These are phyloP conservation scores for Rhineura floridana DNA, from an alignment of 2,113 vertebrate species.

Conservation along the genomic window DNA sequence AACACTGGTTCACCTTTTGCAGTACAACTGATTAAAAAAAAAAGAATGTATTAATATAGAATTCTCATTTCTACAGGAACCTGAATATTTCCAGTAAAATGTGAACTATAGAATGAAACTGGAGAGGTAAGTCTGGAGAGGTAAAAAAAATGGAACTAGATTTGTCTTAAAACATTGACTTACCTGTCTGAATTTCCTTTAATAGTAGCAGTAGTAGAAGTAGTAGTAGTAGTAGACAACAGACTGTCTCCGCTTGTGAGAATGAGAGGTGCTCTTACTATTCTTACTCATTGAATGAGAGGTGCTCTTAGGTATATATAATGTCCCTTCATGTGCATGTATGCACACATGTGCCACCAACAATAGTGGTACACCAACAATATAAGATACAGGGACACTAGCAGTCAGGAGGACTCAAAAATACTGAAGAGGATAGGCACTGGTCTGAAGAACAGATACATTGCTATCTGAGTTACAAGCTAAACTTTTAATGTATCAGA, in stretches of 20 bases:
- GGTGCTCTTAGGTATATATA: neutral
- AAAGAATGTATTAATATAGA: neutral
- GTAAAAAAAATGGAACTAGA: neutral
- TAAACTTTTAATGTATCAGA: no score
- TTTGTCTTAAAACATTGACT: neutral
- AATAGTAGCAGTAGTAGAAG: no score
- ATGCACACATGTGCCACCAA: neutral
- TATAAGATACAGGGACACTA: no score
- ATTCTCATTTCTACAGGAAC: neutral
- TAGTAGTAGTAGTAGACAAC: no score
- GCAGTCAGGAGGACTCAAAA: neutral
- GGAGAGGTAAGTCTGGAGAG: neutral
- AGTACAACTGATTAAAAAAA: no score
- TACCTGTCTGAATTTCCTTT: neutral
- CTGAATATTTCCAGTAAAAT: slow-evolving; percentile 4
- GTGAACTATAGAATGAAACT: neutral
- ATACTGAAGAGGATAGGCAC: neutral
- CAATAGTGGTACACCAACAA: no score
- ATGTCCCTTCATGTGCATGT: neutral
- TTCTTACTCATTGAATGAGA: no score
- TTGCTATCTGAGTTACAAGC: no score
- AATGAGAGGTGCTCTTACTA: no score
- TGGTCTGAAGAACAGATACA: neutral
- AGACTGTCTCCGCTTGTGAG: no score
- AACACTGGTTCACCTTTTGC: no score